Evolutionary conservation across 2,113 vertebrate species (phyloP), one percentile per base, ranked within the genome.

Genomic region (Pholis gunnellus): DNA sequence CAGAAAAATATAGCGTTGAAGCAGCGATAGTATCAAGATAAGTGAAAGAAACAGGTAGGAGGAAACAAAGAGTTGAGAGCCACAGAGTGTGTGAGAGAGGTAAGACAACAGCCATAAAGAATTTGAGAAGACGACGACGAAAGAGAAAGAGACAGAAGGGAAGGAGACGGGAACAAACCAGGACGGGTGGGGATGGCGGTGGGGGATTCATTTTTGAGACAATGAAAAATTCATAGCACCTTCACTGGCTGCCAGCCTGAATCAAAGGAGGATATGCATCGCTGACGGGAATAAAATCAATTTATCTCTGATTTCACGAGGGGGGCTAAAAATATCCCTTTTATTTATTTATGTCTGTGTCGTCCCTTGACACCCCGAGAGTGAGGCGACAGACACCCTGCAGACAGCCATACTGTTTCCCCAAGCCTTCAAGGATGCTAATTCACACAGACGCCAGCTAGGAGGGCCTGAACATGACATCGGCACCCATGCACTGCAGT

Each of bases 221-320:
- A 73, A 92, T 94, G 79, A 94, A 94, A 94, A 88, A 93, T 94
- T 91, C 78, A 94, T 92, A 72, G 60, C 90, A 79, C 84, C 88
- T 93, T 89, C 87, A 86, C 72, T 52, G 82, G 84, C 89, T 92
- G 90, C 91, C 91, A 89, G 91, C 78, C 87, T 78, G 89, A 91
- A 93, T 94, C 92, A 93, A 91, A 91, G 84, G 81, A 83, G 69
- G 88, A 84, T 90, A 81, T 87, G 91, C 86, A 88, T 87, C 66
- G 76, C 81, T 88, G 89, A 92, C 81, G 87, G 90, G 82, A 89
- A 92, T 84, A 70, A 91, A 92, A 93, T 91, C 88, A 81, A 92
- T 94, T 92, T 91, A 92, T 94, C 90, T 92, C 87, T 84, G 87
- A 92, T 91, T 94, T 91, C 84, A 90, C 9, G 18, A 74, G 82